Evolutionary conservation across 2,888 invertebrate species (phyloP).

Genomic region (Amphipoea lucens): DNA sequence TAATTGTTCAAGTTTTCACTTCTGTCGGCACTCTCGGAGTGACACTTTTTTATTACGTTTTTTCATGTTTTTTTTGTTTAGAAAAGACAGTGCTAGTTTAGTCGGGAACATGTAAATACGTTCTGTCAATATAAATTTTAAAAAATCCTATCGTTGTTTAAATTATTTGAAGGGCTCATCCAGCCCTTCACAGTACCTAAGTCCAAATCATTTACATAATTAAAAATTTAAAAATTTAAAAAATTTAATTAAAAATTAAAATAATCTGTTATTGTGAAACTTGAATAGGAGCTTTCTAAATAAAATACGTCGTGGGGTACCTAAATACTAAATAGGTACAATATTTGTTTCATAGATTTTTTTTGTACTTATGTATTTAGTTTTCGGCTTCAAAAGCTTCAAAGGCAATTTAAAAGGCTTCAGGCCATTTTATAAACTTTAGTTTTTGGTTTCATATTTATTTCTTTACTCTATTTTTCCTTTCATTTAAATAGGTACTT

Average conservation of each 20-base stretch:
- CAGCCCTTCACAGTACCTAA: background rate
- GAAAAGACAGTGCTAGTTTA: too few species aligned
- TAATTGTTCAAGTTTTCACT: too few species aligned
- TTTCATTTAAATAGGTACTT: background rate
- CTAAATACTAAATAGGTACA: background rate
- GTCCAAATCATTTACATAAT: conserved; percentile 21
- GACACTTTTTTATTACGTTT: too few species aligned
- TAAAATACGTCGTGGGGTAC: background rate
- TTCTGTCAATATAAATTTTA: too few species aligned
- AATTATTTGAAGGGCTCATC: too few species aligned
- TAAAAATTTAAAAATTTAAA: too few species aligned
- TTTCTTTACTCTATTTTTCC: too few species aligned
- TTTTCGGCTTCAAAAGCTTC: background rate
- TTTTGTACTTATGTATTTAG: background rate
- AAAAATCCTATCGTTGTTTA: too few species aligned
- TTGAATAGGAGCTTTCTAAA: background rate
- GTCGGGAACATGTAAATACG: too few species aligned
- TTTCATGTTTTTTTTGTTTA: too few species aligned
- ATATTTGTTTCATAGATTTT: background rate
- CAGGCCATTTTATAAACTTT: background rate
- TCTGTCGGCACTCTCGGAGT: too few species aligned
- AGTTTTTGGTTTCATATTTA: background rate
- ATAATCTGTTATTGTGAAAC: background rate
- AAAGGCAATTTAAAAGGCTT: background rate
- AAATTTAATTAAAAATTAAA: too few species aligned